Base-by-base conservation (phyloP, 1,140 invertebrate species). In the Leptopilina boulardi region DNA sequence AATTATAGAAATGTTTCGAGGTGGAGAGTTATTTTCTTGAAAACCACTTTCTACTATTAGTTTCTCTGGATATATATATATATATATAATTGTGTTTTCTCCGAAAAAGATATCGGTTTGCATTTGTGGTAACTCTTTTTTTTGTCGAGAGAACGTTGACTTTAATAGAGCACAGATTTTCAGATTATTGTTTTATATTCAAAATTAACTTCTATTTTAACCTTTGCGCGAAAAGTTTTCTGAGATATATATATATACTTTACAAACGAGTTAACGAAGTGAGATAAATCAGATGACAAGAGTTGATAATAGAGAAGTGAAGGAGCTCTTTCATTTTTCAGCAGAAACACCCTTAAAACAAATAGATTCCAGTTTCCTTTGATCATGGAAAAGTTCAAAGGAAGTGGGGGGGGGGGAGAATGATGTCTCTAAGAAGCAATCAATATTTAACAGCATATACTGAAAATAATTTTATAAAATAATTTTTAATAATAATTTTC, bases 1-100 rank as follows among this genome's bases (percentile, higher is more conserved):
- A 66, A 66, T 66, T 66, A 66, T 66, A 66, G 13, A 66, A 66
- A 66, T 66, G 13, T 66, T 34, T 66, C n/a, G 13, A 38, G 26
- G 21, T 6, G 26, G 59, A 30, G 59, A 66, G 0, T 66, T 66
- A 66, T 30, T 34, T 66, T 66, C 26, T 66, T 5, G 23, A 66
- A 34, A n/a, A 13, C 26, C 26, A 8, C 26, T 66, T 66, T 30
- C 23, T 8, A 38, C 8, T 38, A 38, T n/a, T 66, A 66, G 11
- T 8, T 66, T 66, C 19, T 3, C 19, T 10, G 21, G 13, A 21
- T 21, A 59, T 21, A n/a, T n/a, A n/a, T n/a, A n/a, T n/a, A n/a
- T n/a, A n/a, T 15, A 3, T 13, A 59, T 19, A 59, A 59, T 59
- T 21, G 18, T 21, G 13, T 59, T 59, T 59, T 59, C 21, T 21